A percentile compares a stretch with the other conserved stretches of the same genome.
These are phyloP conservation scores for Polymixis flavicincta DNA, from an alignment of 2,888 invertebrate species.

Conservation along the genomic window DNA sequence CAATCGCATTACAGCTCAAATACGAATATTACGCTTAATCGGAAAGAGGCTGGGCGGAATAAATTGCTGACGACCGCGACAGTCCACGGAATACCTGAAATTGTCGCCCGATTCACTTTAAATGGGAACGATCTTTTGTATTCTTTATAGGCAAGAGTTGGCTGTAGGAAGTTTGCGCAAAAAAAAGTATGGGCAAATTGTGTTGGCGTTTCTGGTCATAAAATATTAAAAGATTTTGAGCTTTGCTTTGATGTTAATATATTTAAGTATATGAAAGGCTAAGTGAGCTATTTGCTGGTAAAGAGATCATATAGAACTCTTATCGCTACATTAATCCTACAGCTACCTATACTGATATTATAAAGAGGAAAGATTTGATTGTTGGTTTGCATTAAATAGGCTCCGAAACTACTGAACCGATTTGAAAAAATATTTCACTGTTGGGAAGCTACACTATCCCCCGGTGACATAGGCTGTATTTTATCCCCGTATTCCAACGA, in stretches of 20 bases:
- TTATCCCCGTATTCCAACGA: too few species aligned
- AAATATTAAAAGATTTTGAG: neutral
- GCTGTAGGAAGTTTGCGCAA: slow-evolving; percentile 11
- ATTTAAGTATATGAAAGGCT: neutral
- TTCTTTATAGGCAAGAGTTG: slow-evolving; percentile 22
- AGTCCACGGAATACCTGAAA: slow-evolving; percentile 47
- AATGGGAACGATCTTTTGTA: slow-evolving; percentile 58
- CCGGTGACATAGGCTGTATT: too few species aligned
- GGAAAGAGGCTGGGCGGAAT: slow-evolving; percentile 30
- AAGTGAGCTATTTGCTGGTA: too few species aligned
- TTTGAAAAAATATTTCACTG: too few species aligned
- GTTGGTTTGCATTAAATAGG: too few species aligned
- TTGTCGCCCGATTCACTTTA: slow-evolving; percentile 47
- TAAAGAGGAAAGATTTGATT: too few species aligned
- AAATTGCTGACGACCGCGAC: slow-evolving; percentile 31
- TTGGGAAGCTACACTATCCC: too few species aligned
- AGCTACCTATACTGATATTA: too few species aligned
- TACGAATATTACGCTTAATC: slow-evolving; percentile 44
- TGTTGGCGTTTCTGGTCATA: neutral
- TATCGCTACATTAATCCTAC: too few species aligned
- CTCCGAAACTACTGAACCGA: too few species aligned
- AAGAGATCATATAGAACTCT: neutral
- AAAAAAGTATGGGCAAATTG: too few species aligned
- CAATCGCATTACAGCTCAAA: slow-evolving; percentile 22
- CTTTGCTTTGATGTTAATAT: neutral